These are phyloP conservation scores for Aspidapion aeneum DNA, from an alignment of 2,888 invertebrate genomes.

Conservation along the genomic window DNA sequence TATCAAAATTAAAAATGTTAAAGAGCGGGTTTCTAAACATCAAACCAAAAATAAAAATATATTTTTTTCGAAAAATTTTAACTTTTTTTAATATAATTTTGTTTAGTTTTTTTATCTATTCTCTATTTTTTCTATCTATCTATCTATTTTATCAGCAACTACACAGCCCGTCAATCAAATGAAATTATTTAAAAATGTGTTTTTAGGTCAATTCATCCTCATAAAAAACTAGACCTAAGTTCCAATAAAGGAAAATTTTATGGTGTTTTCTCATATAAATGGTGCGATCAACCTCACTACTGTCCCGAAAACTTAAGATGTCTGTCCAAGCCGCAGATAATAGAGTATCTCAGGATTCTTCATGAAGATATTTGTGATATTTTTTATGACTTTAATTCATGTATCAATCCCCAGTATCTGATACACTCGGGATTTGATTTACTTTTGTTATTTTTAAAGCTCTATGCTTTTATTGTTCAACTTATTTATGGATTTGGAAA, in stretches of 20 bases:
- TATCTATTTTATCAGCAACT: too few species aligned
- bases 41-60: too few species aligned
- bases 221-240: conserved; percentile 39
- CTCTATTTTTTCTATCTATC: too few species aligned
- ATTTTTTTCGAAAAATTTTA: too few species aligned
- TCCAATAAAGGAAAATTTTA: conserved; percentile 39
- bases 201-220: conserved; percentile 37
- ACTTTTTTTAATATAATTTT: too few species aligned
- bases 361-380: conserved; percentile 43
- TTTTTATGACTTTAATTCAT: conserved; percentile 40
- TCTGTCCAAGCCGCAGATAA: conserved; percentile 32
- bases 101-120: too few species aligned
- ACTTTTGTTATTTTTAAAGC: conserved; percentile 41
- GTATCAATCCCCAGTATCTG: conserved; percentile 43
- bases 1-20: too few species aligned
- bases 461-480: conserved; percentile 46
- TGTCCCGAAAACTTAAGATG: conserved; percentile 28
- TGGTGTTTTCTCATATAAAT: conserved; percentile 36
- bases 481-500: conserved; percentile 39
- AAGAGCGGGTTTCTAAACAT: too few species aligned
- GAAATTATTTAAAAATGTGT: too few species aligned
- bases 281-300: conserved; percentile 39
- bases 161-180: too few species aligned
- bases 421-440: conserved; percentile 42
- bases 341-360: conserved; percentile 42